Evolutionary conservation across 2,113 vertebrate species (phyloP).

Genomic region (Strix uralensis): DNA sequence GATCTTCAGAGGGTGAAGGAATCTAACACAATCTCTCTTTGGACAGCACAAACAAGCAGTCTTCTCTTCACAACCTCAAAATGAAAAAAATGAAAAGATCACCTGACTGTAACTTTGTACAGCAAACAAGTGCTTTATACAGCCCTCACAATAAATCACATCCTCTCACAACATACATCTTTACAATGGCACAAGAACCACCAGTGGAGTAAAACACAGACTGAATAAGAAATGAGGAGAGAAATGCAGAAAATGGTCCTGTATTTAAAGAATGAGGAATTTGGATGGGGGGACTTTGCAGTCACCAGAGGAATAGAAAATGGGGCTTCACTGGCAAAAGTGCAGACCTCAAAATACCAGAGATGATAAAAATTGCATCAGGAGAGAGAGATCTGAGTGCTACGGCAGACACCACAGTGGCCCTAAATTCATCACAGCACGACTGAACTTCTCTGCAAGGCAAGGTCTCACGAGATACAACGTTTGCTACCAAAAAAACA

Average conservation of each 20-base stretch:
- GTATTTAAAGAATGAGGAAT: neutral
- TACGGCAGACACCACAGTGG: rapidly evolving
- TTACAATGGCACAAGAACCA: neutral
- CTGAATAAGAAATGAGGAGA: neutral
- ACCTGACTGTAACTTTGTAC: neutral
- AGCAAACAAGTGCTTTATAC: neutral
- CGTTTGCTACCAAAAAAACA: rapidly evolving
- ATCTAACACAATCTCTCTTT: neutral
- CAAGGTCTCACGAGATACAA: rapidly evolving
- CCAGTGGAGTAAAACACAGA: neutral
- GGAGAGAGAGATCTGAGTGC: neutral
- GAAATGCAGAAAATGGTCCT: neutral
- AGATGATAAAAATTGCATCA: neutral
- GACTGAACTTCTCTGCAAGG: neutral
- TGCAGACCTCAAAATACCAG: neutral
- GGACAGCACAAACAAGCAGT: neutral
- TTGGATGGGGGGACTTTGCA: neutral
- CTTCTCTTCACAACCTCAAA: neutral
- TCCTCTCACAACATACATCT: rapidly evolving
- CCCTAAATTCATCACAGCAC: neutral
- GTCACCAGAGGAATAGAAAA: neutral
- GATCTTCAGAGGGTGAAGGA: neutral
- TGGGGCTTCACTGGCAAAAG: neutral
- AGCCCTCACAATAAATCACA: rapidly evolving
- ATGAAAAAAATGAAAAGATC: neutral